Base-by-base conservation (phyloP, 2,888 invertebrate species). In the Neria commutata region DNA sequence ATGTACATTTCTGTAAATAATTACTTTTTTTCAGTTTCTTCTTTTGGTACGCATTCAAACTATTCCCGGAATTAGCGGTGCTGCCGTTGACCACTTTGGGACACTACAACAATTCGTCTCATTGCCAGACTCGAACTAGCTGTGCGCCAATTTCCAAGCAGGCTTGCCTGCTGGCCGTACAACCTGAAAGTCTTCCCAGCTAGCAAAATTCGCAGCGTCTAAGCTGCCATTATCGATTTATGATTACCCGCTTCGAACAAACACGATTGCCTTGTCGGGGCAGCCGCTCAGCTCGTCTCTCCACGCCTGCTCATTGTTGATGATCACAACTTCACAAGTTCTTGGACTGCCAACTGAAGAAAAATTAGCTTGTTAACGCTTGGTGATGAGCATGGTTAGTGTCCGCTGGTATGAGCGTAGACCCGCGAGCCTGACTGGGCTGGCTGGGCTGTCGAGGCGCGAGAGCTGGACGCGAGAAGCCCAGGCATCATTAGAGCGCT, bases 311-410 rank as follows among this genome's bases (percentile, higher is more conserved):
- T 53, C 33, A 21, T 53, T 58, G 67, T 62, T 65, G 65, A 65
- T 65, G 62, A 62, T 65, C 62, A 61, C 65, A 63, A 61, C 50
- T 63, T 63, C 54, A 65, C 65, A 63, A 60, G 62, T 70, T 64
- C 63, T 70, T 66, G 63, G 63, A 64, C 66, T 68, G 72, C 72
- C 75, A 72, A 68, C 68, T 69, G 71, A 68, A 70, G 71, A 74
- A 72, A 75, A 75, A 74, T 74, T 70, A 75, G 75, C 75, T 74
- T 74, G 74, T 75, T 74, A 74, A 74, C 74, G 75, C 74, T 74
- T 66, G 65, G 72, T 74, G 75, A 75, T 74, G 75, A 75, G 74
- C 64, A 66, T 63, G 72, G 74, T 74, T 74, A 75, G 71, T 72
- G 75, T 74, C 74, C 67, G 72, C 56, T 66, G 67, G 67, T 66